Evolutionary conservation across 2,797 vertebrate species (phyloP), one percentile per base, ranked within the genome.

Genomic region (Periophthalmus magnuspinnatus): DNA sequence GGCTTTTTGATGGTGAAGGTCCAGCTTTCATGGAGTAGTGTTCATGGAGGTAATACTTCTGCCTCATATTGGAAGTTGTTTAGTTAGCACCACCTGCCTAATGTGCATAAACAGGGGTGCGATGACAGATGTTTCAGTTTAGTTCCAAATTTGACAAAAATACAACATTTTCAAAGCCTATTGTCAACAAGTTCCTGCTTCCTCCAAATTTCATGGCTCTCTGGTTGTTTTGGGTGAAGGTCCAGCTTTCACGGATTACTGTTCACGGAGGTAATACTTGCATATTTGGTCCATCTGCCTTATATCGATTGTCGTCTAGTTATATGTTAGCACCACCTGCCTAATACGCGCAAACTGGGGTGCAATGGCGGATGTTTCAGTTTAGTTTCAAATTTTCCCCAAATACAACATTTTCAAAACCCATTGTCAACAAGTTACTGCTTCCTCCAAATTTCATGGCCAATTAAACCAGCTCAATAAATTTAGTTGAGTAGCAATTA

Each of bases 401-500:
- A 45, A 55, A 55, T 22, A 10, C 58, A 60, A 33, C 41, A 59
- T 19, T 33, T 38, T 11, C 4, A 45, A 45, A 62, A 22, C n/a
- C 11, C 5, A 41, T 22, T 62, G 60, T 41, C 36, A 41, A 32
- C 56, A 32, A 16, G 6, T 58, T 28, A 17, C 0, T 6, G 60
- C 13, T 22, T 62, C 13, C 36, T 3, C 50, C 47, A 33, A 41
- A 79, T 58, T 65, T 59, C 11, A 63, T 7, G 74, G 75, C 22
- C 67, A 71, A 33, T 0, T 47, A 81, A 65, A 75, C 70, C 72
- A 79, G 38, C 65, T 32, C 56, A 17, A 32, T 32, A 58, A 58
- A n/a, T 81, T 81, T 61, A 73, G 70, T 86, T 87, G 80, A 83
- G 80, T 80, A 88, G 74, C 88, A 84, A 86, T 69, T 69, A 80